Conservation (phyloP, 2,888 invertebrate species). For the Ectemnius lituratus region DNA sequence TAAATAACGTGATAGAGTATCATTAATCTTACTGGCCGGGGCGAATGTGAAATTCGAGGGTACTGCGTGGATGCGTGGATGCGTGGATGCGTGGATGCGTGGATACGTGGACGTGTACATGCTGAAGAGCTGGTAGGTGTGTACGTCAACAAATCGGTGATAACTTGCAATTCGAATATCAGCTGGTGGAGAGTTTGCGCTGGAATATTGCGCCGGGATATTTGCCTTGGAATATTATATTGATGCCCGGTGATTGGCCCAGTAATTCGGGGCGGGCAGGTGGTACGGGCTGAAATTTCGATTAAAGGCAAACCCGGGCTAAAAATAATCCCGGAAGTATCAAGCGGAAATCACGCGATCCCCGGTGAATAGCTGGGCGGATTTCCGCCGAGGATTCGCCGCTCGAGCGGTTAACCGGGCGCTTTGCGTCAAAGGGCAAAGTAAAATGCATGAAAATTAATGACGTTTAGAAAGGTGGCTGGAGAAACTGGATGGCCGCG, state of each 20-base stretch:
- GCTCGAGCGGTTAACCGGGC: not conserved
- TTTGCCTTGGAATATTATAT: too few species aligned
- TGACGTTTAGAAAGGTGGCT: not conserved
- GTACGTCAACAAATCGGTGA: not conserved
- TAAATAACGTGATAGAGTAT: constrained; percentile 4
- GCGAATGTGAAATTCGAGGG: not conserved
- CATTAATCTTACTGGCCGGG: not conserved
- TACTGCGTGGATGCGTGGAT: not conserved
- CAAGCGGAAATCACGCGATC: too few species aligned
- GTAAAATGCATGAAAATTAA: not conserved
- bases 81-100: not conserved
- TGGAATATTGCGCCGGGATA: too few species aligned
- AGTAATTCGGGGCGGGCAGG: too few species aligned
- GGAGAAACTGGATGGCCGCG: not conserved
- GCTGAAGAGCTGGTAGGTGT: too few species aligned
- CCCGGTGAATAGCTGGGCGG: not conserved
- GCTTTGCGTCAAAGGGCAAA: too few species aligned
- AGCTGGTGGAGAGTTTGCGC: too few species aligned
- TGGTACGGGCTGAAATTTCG: too few species aligned
- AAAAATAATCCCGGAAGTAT: too few species aligned
- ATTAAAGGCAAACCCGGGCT: too few species aligned
- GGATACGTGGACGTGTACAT: too few species aligned
- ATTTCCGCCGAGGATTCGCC: constrained; percentile 25
- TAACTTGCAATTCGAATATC: not conserved
- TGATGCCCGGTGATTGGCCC: too few species aligned